Evolutionary conservation across 1,140 invertebrate genomes (phyloP), one percentile per base, ranked within the genome.

Genomic region (Tetragonula clypearis): DNA sequence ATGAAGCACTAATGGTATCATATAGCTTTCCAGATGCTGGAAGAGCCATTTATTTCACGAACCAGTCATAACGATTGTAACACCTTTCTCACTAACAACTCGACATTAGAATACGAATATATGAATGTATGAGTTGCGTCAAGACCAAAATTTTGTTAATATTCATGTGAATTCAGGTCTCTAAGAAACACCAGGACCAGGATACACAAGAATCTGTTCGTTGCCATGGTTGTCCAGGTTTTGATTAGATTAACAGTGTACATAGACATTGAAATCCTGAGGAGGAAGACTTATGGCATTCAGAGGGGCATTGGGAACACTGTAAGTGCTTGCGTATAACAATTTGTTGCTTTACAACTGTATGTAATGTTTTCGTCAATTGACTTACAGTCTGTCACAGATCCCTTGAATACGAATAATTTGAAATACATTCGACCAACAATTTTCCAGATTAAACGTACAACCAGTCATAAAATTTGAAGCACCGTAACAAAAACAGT

Each of bases 191-290:
- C 98, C 90, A 96, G 98, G 79, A 99, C 98, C 6, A 96, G 97
- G 79, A 98, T 99, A 79, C 98, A 99, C 92, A 97, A 97, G 92
- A 98, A 98, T 91, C 95, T 99, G 41, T 98, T 99, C 93, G 95
- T 98, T 4, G 97, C 98, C 0, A 98, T 98, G 96, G 95, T 98
- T 58, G 96, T 98, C 23, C 98, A 98, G 93, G 97, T 98, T 3
- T 92, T 98, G 49, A 97, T 98, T n/a, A 95, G 98, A 79, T 95
- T 99, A 68, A 97, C 96, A 0, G 92, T 98, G n/a, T 98, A 98
- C 94, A 96, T 98, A 75, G 98, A 99, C 93, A 97, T 98, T 91
- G 96, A 96, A 2, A 94, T 97, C 68, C 92, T 90, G 77, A 93
- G 83, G 88, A 92, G 86, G 62, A 92, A 93, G 15, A 86, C 92